phyloP scores from a whole-genome alignment of 2,113 vertebrate genomes.

The Typhlomys cinereus region DNA sequence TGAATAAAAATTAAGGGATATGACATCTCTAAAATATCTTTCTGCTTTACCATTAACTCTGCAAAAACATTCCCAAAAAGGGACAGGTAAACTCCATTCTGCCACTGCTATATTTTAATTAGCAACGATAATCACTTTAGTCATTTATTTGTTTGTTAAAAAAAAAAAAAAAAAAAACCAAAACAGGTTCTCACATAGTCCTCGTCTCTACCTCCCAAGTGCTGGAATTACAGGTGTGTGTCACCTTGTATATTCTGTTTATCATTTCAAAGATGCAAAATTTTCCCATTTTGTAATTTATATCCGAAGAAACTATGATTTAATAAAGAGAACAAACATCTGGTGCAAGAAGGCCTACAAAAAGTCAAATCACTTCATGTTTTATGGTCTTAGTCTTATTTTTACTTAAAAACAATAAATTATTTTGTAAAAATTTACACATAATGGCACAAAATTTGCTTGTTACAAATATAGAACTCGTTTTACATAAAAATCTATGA shows the following conservation, averaged over 20 bases:
- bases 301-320: constrained; percentile 30
- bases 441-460: constrained; percentile 21
- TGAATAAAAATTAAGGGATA: constrained; percentile 63
- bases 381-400: constrained; percentile 24
- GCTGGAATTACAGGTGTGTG: neutral
- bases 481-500: neutral
- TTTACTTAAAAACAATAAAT: constrained; percentile 18
- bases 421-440: constrained; percentile 33
- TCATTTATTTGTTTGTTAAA: neutral
- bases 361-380: constrained; percentile 11
- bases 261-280: neutral
- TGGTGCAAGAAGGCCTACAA: neutral
- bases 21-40: constrained; percentile 32
- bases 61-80: constrained; percentile 16
- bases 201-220: neutral
- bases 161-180: too few species aligned
- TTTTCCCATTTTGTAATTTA: neutral
- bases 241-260: constrained; percentile 39
- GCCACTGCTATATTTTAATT: constrained; percentile 6
- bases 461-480: constrained; percentile 40
- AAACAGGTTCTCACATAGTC: neutral
- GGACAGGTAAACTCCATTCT: constrained; percentile 4
- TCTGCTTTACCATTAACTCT: constrained; percentile 42
- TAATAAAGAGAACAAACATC: neutral
- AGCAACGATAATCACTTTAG: neutral